Percentiles rank a stretch among this genome's conserved stretches.
Evolutionary conservation across 2,797 vertebrate species (phyloP).

Genomic region (Rhinella marina): DNA sequence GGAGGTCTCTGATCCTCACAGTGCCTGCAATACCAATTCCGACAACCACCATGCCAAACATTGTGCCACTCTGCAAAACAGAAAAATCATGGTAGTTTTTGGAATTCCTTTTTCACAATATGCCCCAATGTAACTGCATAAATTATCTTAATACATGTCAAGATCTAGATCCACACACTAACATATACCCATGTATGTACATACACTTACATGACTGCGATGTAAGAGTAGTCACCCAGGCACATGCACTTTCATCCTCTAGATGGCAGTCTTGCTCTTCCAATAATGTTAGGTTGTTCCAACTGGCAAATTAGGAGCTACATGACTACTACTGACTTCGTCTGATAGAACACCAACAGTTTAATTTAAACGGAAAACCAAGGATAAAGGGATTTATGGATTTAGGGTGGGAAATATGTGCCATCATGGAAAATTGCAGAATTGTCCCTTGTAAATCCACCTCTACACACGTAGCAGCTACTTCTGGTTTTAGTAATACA

Average conservation of each 20-base stretch:
- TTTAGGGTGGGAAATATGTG: too few relatives aligned
- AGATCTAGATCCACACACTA: background rate
- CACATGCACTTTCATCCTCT: background rate
- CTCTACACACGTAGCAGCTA: too few relatives aligned
- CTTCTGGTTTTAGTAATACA: too few relatives aligned
- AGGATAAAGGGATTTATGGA: too few relatives aligned
- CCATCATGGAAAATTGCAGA: too few relatives aligned
- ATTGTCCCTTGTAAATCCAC: too few relatives aligned
- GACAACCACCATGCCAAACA: constrained; percentile 89
- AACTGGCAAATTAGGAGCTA: too few relatives aligned
- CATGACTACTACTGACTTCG: too few relatives aligned
- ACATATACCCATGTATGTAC: background rate
- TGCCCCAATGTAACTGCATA: background rate
- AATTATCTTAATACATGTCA: background rate
- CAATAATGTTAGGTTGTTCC: background rate
- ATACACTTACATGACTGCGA: background rate
- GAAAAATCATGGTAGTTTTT: background rate
- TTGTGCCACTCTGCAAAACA: constrained; percentile 69
- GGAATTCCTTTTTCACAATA: background rate
- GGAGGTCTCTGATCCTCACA: constrained; percentile 86
- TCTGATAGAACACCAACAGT: too few relatives aligned
- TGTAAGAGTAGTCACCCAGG: background rate
- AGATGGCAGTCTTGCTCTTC: background rate
- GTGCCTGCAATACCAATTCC: constrained; percentile 86
- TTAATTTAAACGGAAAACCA: too few relatives aligned